These are phyloP conservation scores for Pedicia rivosa DNA, from an alignment of 2,888 invertebrate species.

Conservation along the genomic window DNA sequence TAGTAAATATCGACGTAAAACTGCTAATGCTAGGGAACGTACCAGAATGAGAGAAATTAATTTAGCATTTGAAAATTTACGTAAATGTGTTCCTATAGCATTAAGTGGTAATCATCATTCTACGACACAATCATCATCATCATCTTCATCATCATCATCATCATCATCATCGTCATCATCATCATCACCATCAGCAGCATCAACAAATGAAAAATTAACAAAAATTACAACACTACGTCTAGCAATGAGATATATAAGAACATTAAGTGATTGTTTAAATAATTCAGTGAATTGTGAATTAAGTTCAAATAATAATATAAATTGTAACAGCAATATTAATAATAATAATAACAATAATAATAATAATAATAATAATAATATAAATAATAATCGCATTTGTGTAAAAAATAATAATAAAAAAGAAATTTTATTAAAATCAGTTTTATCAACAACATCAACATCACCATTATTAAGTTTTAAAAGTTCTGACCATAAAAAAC, in stretches of 20 bases:
- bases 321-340: constrained; percentile 4
- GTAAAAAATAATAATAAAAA: neutral
- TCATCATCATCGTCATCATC: constrained; percentile 18
- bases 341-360: neutral
- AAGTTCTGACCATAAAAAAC: no score
- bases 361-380: constrained; percentile 1
- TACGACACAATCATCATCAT: no score
- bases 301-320: constrained; percentile 6
- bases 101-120: constrained; percentile 21
- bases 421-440: no score
- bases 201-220: constrained; percentile 64
- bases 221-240: constrained; percentile 77
- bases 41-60: constrained; percentile 84
- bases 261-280: constrained; percentile 47
- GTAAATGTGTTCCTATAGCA: constrained; percentile 52
- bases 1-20: constrained; percentile 79
- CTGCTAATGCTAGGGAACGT: constrained; percentile 77
- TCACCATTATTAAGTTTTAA: no score
- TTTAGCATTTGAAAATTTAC: constrained; percentile 67
- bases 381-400: neutral
- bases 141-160: constrained; percentile 19
- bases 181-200: constrained; percentile 6
- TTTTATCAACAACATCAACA: no score
- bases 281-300: constrained; percentile 11
- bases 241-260: constrained; percentile 75